Evolutionary conservation across 2,797 vertebrate genomes (phyloP).

Genomic region (Microctenopoma lineatum): DNA sequence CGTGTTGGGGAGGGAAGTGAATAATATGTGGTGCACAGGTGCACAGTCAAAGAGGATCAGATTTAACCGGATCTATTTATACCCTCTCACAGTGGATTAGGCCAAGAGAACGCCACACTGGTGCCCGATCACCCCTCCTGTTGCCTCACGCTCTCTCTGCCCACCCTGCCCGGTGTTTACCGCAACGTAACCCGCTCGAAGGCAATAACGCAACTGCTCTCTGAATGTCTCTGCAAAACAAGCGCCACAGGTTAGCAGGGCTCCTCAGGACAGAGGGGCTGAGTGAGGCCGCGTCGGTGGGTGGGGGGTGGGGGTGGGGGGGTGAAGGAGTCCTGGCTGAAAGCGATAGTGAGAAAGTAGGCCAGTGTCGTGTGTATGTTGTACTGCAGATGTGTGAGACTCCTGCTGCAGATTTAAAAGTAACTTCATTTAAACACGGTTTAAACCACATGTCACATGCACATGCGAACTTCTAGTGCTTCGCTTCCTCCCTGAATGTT

Average conservation of each 20-base stretch:
- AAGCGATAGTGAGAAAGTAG: conserved; percentile 74
- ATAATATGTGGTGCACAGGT: conserved; percentile 73
- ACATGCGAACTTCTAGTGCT: too few relatives aligned
- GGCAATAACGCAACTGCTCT: conserved; percentile 27
- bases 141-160: conserved; percentile 35
- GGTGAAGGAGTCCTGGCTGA: conserved; percentile 59
- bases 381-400: conserved; percentile 65
- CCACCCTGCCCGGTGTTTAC: conserved; percentile 6
- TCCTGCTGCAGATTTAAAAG: conserved; percentile 56
- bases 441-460: neutral
- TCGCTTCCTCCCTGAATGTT: neutral
- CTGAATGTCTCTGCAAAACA: conserved; percentile 20
- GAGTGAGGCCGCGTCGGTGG: conserved; percentile 30
- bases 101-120: conserved; percentile 54
- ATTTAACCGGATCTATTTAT: conserved; percentile 81
- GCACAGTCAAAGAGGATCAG: conserved; percentile 78
- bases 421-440: conserved; percentile 25
- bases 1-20: conserved; percentile 44
- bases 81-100: conserved; percentile 73
- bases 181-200: conserved; percentile 14
- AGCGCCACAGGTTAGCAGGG: neutral
- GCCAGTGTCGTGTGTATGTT: conserved; percentile 62
- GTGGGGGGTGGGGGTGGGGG: conserved; percentile 45
- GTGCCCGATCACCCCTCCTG: conserved; percentile 55
- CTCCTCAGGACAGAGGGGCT: conserved; percentile 23